Evolutionary conservation across 2,888 invertebrate species (phyloP).

Genomic region (Ephialtes manifestator): DNA sequence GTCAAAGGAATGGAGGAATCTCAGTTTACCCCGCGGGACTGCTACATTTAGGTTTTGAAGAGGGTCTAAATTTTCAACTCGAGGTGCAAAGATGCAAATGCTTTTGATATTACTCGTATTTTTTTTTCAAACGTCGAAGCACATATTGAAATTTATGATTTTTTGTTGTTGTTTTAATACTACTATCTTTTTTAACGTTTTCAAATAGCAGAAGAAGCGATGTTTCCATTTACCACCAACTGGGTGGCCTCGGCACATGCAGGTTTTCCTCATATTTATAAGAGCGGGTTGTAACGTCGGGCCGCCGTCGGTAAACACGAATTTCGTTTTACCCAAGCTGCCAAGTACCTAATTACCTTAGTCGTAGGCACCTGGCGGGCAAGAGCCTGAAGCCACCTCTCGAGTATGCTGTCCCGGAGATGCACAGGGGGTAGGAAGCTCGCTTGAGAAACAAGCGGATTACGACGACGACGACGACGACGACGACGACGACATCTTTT

Average conservation of each 20-base stretch:
- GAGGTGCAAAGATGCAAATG: too few species aligned
- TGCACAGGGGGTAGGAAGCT: constrained; percentile 3
- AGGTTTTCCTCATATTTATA: constrained; percentile 29
- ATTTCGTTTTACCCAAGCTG: constrained; percentile 65
- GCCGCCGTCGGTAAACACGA: constrained; percentile 64
- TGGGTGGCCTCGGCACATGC: not conserved
- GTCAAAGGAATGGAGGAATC: too few species aligned
- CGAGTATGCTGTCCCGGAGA: not conserved
- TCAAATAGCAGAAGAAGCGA: constrained; percentile 32
- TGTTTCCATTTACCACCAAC: constrained; percentile 33
- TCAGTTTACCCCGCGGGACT: too few species aligned
- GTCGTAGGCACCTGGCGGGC: constrained; percentile 41
- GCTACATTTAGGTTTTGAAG: too few species aligned
- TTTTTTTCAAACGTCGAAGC: too few species aligned
- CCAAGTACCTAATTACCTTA: constrained; percentile 68
- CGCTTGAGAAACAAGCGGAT: constrained; percentile 52
- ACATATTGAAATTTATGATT: too few species aligned
- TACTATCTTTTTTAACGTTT: too few species aligned
- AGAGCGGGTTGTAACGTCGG: constrained; percentile 10
- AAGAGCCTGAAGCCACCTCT: constrained; percentile 16
- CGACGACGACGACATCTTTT: constrained; percentile 52
- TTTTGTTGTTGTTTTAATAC: too few species aligned
- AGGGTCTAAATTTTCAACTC: too few species aligned
- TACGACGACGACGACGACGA: constrained; percentile 7
- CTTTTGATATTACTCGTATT: too few species aligned